phyloP scores from a whole-genome alignment of 1,140 invertebrate species.

The Vanessa atalanta region DNA sequence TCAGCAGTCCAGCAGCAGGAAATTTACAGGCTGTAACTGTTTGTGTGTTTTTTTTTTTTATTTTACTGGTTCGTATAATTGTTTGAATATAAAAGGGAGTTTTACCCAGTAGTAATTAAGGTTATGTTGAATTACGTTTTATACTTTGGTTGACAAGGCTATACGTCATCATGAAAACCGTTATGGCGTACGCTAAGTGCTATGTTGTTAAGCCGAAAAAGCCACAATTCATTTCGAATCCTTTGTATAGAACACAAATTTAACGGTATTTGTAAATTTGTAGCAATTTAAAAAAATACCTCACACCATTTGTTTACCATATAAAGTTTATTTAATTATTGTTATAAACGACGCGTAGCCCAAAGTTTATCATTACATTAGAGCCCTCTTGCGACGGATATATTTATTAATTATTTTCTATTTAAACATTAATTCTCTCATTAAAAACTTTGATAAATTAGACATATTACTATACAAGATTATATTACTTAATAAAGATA shows the following conservation, averaged over 20 bases:
- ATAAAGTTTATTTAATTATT: background rate
- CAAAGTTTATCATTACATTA: no score
- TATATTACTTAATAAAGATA: no score
- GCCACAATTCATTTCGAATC: conserved; percentile 24
- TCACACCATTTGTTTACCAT: background rate
- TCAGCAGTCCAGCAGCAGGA: no score
- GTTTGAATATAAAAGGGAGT: background rate
- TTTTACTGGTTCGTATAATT: background rate
- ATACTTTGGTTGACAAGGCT: conserved; percentile 9
- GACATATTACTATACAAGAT: no score
- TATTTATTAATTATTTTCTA: no score
- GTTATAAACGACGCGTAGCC: background rate
- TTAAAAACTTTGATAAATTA: no score
- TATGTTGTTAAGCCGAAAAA: conserved; percentile 22
- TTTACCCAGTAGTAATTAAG: conserved; percentile 4
- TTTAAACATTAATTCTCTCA: no score
- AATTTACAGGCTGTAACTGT: no score
- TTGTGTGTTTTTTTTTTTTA: no score
- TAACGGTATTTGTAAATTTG: background rate
- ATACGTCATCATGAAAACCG: conserved; percentile 18
- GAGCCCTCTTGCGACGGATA: no score
- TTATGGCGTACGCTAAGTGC: conserved; percentile 15
- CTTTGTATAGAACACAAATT: conserved; percentile 20
- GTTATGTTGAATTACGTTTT: conserved; percentile 19
- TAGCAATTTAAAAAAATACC: conserved; percentile 1